Conservation (phyloP, 2,113 vertebrate species). For the Tautogolabrus adspersus region DNA sequence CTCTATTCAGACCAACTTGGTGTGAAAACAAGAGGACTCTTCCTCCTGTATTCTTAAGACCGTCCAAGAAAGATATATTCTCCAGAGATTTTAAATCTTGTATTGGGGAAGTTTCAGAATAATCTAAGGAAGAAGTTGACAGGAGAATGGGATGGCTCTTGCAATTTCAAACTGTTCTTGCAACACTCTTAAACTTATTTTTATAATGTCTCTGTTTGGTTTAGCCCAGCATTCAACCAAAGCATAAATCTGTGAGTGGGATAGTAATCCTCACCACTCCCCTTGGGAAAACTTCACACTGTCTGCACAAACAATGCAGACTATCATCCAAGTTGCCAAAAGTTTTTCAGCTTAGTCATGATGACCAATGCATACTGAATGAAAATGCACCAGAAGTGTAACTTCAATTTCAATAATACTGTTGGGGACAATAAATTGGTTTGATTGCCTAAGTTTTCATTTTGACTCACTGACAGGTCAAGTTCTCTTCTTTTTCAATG, state of each 20-base stretch:
- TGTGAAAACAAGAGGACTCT: too few species aligned
- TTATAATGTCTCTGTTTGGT: neutral
- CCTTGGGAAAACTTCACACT: neutral
- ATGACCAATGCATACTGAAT: neutral
- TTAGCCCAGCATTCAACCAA: neutral
- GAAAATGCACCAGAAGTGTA: neutral
- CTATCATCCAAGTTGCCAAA: neutral
- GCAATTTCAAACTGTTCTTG: neutral
- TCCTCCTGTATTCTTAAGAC: too few species aligned
- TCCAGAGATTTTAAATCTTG: neutral
- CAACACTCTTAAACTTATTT: neutral
- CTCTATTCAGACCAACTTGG: too few species aligned
- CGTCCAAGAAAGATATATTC: neutral
- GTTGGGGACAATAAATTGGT: too few species aligned
- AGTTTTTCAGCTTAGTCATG: conserved; percentile 4
- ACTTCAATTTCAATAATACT: neutral
- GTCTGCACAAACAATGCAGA: conserved; percentile 7
- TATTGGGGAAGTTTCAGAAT: neutral
- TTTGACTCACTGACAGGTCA: neutral
- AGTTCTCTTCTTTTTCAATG: neutral
- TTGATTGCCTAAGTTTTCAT: neutral
- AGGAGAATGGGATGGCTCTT: neutral
- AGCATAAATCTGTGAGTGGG: conserved; percentile 19
- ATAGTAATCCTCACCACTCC: conserved; percentile 1
- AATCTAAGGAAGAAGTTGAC: neutral